phyloP scores from a whole-genome alignment of 2,888 invertebrate species.

The Corythucha ciliata region DNA sequence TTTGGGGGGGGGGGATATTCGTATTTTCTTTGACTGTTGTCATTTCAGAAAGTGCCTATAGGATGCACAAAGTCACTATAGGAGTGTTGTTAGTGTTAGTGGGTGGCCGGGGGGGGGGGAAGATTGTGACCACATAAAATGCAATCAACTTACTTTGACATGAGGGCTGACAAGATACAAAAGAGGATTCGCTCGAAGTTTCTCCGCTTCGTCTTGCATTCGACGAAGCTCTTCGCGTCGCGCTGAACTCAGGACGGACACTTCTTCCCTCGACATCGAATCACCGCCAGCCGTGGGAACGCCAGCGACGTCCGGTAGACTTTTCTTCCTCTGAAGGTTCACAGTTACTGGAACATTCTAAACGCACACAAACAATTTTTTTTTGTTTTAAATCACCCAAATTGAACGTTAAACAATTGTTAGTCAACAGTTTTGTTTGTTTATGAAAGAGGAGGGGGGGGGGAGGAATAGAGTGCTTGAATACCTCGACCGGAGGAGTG shows the following conservation, averaged over 20 bases:
- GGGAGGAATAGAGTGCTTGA: conserved; percentile 11
- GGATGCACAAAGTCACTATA: no score
- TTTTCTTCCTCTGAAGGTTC: conserved; percentile 85
- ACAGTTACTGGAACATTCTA: conserved; percentile 57
- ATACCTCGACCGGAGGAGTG: conserved; percentile 77
- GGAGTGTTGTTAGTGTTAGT: neutral
- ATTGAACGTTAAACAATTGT: neutral
- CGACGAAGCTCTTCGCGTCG: conserved; percentile 89
- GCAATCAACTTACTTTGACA: conserved; percentile 62
- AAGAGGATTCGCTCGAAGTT: conserved; percentile 87
- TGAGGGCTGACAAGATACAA: conserved; percentile 94
- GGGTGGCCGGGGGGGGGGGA: neutral
- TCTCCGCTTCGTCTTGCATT: conserved; percentile 82
- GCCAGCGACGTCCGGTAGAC: conserved; percentile 87
- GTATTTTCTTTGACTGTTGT: no score
- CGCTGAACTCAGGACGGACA: conserved; percentile 84
- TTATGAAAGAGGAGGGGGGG: conserved; percentile 5
- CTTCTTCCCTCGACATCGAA: conserved; percentile 89
- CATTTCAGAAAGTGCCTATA: no score
- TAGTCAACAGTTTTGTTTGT: neutral
- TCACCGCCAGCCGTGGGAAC: conserved; percentile 69
- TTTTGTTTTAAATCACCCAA: neutral
- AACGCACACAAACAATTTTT: neutral
- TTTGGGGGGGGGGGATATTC: no score
- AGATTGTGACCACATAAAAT: neutral